Evolutionary conservation across 2,888 invertebrate species (phyloP).

Genomic region (Brachyopa scutellaris): DNA sequence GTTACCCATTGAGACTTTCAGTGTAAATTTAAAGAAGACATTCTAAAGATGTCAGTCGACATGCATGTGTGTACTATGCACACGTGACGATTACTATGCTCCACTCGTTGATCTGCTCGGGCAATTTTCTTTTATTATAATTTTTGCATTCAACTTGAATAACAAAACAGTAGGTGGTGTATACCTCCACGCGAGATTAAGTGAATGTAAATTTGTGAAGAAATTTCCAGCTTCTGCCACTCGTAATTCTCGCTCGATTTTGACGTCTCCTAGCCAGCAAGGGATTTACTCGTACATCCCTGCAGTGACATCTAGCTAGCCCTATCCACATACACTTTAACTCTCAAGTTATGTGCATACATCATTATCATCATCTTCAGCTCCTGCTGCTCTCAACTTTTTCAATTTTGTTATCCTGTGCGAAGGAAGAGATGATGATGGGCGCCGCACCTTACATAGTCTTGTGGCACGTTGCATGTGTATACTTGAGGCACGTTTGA

Average conservation of each 20-base stretch:
- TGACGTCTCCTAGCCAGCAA: background rate
- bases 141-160: conserved; percentile 15
- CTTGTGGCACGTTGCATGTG: conserved; percentile 56
- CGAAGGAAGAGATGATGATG: background rate
- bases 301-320: conserved; percentile 21
- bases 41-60: no score
- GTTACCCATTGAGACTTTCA: no score
- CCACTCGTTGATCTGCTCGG: no score
- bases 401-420: conserved; percentile 43
- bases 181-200: conserved; percentile 39
- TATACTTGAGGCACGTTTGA: conserved; percentile 63
- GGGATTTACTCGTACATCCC: conserved; percentile 10
- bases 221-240: conserved; percentile 15
- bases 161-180: no score
- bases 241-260: no score
- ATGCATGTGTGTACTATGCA: no score
- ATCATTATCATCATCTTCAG: background rate
- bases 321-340: conserved; percentile 31
- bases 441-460: no score
- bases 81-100: no score
- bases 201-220: conserved; percentile 47
- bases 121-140: no score
- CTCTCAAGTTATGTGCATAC: conserved; percentile 53
- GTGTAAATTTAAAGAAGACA: no score
- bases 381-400: conserved; percentile 13